Evolutionary conservation across 2,888 invertebrate species (phyloP).

Genomic region (Oscheius myriophilus): DNA sequence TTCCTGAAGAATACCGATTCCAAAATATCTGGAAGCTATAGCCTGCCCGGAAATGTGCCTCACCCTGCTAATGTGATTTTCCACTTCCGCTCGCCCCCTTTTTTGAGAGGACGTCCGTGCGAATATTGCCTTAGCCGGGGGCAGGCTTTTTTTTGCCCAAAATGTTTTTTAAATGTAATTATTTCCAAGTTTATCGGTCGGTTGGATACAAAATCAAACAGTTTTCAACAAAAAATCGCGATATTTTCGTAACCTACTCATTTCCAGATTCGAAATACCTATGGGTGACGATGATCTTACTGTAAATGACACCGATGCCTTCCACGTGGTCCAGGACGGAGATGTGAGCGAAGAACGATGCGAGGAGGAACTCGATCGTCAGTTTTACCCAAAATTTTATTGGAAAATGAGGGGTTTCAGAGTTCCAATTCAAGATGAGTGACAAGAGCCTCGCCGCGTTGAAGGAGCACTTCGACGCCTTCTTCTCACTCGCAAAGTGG

Average conservation of each 20-base stretch:
- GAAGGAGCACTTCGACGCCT: slow-evolving; percentile 31
- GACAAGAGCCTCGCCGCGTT: slow-evolving; percentile 8
- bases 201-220: background rate
- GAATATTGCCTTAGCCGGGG: too few species aligned
- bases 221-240: background rate
- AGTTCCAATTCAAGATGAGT: slow-evolving; percentile 4
- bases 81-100: too few species aligned
- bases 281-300: slow-evolving; percentile 21
- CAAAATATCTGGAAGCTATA: too few species aligned
- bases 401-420: background rate
- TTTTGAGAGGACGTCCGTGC: too few species aligned
- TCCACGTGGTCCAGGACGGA: slow-evolving; percentile 18
- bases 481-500: slow-evolving; percentile 31
- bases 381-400: background rate
- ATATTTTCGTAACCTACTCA: background rate
- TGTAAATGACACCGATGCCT: background rate
- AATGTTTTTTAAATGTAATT: background rate
- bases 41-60: too few species aligned
- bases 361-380: slow-evolving; percentile 2
- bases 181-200: background rate
- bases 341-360: slow-evolving; percentile 14
- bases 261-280: slow-evolving; percentile 26
- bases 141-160: background rate
- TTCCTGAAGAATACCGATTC: too few species aligned
- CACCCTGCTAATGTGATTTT: too few species aligned